Percentiles rank a stretch among this genome's conserved stretches.
These are phyloP conservation scores for Xestoiulus laeticollis DNA, from an alignment of 2,888 invertebrate species.

Conservation along the genomic window DNA sequence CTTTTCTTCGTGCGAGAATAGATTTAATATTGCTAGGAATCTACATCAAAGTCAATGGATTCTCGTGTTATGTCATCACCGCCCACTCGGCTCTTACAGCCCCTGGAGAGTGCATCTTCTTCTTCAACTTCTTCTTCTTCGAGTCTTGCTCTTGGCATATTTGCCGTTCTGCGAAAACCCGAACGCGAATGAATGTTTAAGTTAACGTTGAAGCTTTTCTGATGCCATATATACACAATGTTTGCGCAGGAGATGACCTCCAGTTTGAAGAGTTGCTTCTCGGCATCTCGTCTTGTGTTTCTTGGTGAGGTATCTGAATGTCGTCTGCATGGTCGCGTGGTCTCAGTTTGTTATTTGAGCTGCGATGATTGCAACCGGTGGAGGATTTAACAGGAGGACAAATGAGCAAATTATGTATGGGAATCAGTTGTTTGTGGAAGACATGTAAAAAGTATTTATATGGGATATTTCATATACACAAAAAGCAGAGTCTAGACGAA, in stretches of 20 bases:
- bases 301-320: background rate
- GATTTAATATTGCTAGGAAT: slow-evolving; percentile 17
- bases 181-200: background rate
- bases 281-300: background rate
- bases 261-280: background rate
- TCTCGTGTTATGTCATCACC: background rate
- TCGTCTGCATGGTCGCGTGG: background rate
- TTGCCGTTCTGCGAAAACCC: background rate
- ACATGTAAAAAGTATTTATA: too few relatives aligned
- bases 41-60: slow-evolving; percentile 37
- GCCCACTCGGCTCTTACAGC: background rate
- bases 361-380: too few relatives aligned
- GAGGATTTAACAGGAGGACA: too few relatives aligned
- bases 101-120: background rate
- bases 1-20: slow-evolving; percentile 7
- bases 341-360: too few relatives aligned
- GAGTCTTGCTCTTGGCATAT: slow-evolving; percentile 13
- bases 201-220: background rate
- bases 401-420: too few relatives aligned
- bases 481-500: too few relatives aligned
- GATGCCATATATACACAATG: background rate
- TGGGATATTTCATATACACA: too few relatives aligned
- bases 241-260: slow-evolving; percentile 24
- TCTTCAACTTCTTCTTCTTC: background rate
- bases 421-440: too few relatives aligned